A percentile compares a stretch with the other conserved stretches of the same genome.
Conservation (phyloP, 2,113 vertebrate genomes). For the Psammodynastes pulverulentus region DNA sequence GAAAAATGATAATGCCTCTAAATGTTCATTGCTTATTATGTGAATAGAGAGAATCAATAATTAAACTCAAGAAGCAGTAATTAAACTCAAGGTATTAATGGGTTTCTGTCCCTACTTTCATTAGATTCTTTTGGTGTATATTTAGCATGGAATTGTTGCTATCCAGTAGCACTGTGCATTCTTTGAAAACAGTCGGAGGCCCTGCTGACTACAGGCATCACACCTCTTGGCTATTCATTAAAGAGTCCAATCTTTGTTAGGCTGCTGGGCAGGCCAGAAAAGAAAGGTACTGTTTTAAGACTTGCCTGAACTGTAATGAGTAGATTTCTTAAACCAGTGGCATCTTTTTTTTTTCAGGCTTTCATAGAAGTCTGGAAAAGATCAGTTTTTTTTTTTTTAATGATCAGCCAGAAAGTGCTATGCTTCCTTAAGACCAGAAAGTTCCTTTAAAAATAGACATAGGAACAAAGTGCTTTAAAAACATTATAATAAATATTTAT, state of each 20-base stretch:
- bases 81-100: conserved; percentile 2
- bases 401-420: neutral
- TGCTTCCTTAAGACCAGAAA: neutral
- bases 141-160: neutral
- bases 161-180: neutral
- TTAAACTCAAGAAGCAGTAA: neutral
- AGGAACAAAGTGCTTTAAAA: neutral
- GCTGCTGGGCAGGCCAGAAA: neutral
- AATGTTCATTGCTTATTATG: neutral
- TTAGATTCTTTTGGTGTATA: neutral
- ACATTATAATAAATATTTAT: neutral
- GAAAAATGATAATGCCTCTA: neutral
- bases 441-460: neutral
- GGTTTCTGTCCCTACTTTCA: neutral
- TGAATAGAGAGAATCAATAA: neutral
- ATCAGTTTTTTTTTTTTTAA: neutral
- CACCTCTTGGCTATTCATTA: neutral
- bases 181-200: neutral
- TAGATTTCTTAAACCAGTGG: neutral
- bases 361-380: neutral
- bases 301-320: neutral
- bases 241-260: neutral
- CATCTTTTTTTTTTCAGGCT: neutral
- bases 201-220: neutral
- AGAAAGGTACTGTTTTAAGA: neutral